phyloP scores from a whole-genome alignment of 1,140 invertebrate genomes.

The Bombus difficillimus region DNA sequence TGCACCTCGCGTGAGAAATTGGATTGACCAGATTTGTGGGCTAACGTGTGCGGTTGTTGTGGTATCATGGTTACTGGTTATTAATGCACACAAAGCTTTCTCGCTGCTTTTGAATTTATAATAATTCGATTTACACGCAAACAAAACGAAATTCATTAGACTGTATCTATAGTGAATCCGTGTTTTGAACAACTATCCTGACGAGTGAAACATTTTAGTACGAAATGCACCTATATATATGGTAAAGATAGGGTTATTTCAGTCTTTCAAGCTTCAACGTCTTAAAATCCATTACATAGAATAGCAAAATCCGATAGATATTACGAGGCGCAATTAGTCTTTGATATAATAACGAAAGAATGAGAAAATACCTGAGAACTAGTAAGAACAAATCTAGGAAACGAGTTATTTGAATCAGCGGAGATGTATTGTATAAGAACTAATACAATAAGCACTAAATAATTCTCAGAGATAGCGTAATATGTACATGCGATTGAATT shows the following conservation, averaged over 20 bases:
- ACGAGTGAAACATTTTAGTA: not conserved
- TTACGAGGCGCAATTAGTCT: not conserved
- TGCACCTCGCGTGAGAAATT: slow-evolving; percentile 55
- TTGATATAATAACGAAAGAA: not conserved
- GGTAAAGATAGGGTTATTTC: no score
- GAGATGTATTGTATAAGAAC: no score
- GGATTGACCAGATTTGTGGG: slow-evolving; percentile 46
- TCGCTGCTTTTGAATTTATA: slow-evolving; percentile 27
- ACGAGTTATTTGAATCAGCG: no score
- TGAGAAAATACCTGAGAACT: not conserved
- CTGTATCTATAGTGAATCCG: no score
- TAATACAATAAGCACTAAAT: not conserved
- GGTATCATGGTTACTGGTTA: slow-evolving; percentile 33
- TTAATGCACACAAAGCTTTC: slow-evolving; percentile 2
- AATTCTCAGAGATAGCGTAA: no score
- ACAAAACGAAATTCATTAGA: not conserved
- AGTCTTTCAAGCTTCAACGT: no score
- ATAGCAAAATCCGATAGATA: not conserved
- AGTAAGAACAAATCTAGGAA: no score
- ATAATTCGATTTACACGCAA: slow-evolving; percentile 1
- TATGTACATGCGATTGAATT: not conserved
- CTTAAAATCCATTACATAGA: not conserved
- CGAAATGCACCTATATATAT: not conserved
- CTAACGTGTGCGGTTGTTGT: slow-evolving; percentile 30
- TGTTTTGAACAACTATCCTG: not conserved